Evolutionary conservation across 35 echinoderm and acorn worm species (phyloP).

Genomic region (Apostichopus californicus): DNA sequence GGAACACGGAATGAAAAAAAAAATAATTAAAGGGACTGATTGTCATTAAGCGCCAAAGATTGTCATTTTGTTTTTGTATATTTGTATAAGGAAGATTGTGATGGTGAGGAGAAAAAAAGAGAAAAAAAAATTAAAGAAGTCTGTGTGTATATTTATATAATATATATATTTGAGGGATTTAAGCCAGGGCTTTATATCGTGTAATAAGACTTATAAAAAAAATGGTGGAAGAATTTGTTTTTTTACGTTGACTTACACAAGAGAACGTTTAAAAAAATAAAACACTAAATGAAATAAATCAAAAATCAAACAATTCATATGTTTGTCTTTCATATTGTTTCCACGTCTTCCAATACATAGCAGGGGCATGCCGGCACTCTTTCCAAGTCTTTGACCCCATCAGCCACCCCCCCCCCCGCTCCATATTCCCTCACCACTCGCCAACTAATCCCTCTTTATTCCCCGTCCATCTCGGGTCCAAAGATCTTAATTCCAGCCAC

Average conservation of each 20-base stretch:
- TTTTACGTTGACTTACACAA: constrained; percentile 21
- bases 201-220: constrained; percentile 41
- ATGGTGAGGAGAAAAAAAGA: not conserved
- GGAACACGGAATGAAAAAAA: no score
- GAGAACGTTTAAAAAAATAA: not conserved
- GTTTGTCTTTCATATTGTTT: not conserved
- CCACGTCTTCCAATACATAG: not conserved
- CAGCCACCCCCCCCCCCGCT: no score
- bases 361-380: no score
- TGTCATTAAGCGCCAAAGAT: constrained; percentile 40
- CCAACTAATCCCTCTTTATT: no score
- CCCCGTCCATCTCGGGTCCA: no score
- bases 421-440: no score
- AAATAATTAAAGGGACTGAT: not conserved
- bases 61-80: constrained; percentile 29
- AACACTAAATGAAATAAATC: not conserved
- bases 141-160: constrained; percentile 49
- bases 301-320: not conserved
- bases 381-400: no score
- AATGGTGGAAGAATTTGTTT: constrained; percentile 23
- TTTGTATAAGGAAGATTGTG: constrained; percentile 27
- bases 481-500: no score
- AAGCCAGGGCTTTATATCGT: constrained; percentile 44
- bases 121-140: not conserved
- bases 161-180: constrained; percentile 52